Conservation (phyloP, 2,113 vertebrate genomes). For the Halcyon malimbica region DNA sequence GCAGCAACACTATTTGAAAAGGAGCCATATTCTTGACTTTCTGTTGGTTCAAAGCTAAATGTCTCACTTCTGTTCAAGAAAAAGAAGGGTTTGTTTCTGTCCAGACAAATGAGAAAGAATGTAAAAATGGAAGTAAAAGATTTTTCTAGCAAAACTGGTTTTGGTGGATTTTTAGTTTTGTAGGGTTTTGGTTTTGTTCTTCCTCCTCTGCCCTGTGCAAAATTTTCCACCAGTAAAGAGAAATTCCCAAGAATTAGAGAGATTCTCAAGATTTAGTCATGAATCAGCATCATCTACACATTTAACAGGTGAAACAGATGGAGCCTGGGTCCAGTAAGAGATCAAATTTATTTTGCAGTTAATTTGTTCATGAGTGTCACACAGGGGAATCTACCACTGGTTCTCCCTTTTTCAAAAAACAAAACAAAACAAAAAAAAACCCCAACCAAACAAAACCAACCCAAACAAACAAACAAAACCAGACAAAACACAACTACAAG, state of each 20-base stretch:
- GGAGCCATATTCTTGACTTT: not conserved
- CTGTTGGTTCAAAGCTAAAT: not conserved
- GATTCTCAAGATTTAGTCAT: not conserved
- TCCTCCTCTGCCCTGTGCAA: not conserved
- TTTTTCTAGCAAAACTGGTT: not conserved
- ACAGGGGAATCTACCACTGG: not conserved
- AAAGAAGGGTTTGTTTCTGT: not conserved
- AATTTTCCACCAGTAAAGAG: not conserved
- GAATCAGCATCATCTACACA: not conserved
- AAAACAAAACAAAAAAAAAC: not conserved
- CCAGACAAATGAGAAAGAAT: not conserved
- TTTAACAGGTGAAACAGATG: not conserved
- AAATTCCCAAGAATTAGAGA: not conserved
- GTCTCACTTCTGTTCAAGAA: accelerated
- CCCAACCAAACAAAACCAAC: not conserved
- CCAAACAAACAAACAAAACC: not conserved
- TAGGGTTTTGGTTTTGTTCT: not conserved
- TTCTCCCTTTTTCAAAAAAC: not conserved
- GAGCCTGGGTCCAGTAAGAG: not conserved
- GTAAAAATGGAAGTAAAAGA: not conserved
- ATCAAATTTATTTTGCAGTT: not conserved
- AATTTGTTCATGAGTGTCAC: not conserved
- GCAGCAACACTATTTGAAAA: not conserved
- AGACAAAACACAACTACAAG: not conserved
- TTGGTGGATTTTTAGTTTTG: not conserved